A percentile compares a stretch with the other conserved stretches of the same genome.
Evolutionary conservation across 2,113 vertebrate genomes (phyloP).

Genomic region (Paracanthobrama guichenoti): DNA sequence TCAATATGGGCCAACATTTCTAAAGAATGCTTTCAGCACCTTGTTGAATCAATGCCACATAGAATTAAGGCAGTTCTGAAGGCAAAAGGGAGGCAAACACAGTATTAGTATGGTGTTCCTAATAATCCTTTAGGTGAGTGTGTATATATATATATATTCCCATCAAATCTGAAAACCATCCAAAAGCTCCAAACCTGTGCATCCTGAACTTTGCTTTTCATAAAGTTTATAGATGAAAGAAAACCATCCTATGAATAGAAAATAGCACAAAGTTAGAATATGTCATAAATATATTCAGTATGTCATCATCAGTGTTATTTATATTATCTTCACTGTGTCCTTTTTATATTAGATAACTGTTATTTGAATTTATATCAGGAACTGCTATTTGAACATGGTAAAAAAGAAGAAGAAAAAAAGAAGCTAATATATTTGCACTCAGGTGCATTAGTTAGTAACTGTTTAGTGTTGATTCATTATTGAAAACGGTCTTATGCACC

Average conservation of each 20-base stretch:
- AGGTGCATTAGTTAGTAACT: not conserved
- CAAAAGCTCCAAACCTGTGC: conserved; percentile 4
- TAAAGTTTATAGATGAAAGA: conserved; percentile 21
- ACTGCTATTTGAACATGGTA: no score
- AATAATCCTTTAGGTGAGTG: no score
- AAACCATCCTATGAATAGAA: conserved; percentile 11
- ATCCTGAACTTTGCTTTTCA: not conserved
- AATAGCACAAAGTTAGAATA: not conserved
- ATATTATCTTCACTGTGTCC: not conserved
- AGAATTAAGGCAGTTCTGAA: no score
- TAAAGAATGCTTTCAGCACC: no score
- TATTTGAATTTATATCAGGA: not conserved
- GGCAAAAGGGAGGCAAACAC: no score
- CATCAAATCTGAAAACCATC: not conserved
- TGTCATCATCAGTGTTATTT: not conserved
- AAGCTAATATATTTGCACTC: not conserved
- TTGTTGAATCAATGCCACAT: no score
- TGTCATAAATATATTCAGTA: not conserved
- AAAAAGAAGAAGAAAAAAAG: no score
- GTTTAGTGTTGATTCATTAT: not conserved
- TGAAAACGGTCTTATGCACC: conserved; percentile 30
- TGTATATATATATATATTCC: no score
- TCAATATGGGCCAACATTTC: no score
- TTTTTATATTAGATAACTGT: not conserved
- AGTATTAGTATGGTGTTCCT: no score